Conservation (phyloP, 2,113 vertebrate genomes). For the Corythaeola cristata region DNA sequence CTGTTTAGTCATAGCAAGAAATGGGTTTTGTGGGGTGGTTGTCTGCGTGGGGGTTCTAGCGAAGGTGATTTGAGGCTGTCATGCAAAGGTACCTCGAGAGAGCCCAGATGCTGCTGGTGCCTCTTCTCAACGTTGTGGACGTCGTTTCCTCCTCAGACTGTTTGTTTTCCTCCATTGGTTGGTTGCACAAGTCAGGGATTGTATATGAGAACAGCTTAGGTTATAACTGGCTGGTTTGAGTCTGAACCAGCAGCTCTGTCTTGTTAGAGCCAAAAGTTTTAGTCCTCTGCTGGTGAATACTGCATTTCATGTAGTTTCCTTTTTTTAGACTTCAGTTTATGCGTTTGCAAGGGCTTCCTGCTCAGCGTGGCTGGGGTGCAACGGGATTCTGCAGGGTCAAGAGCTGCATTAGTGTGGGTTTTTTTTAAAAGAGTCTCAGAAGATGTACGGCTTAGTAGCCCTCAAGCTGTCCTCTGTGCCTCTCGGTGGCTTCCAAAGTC, state of each 20-base stretch:
- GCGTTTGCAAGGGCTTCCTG: background rate
- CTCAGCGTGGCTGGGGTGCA: background rate
- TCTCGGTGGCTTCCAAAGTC: background rate
- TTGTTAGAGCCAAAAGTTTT: background rate
- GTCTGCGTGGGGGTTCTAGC: background rate
- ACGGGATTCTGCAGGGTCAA: background rate
- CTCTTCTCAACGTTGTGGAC: rapidly evolving
- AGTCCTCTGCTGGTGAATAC: background rate
- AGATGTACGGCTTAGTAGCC: background rate
- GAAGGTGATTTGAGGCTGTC: rapidly evolving
- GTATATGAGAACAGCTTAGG: background rate
- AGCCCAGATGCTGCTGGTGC: background rate
- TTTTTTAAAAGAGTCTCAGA: background rate
- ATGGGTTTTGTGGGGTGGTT: background rate
- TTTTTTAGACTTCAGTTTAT: background rate
- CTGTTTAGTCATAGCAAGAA: background rate
- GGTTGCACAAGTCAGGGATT: background rate
- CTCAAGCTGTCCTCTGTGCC: background rate
- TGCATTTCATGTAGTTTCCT: background rate
- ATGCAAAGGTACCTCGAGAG: rapidly evolving
- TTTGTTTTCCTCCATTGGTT: background rate
- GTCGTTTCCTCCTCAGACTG: too few relatives aligned
- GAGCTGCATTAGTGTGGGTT: rapidly evolving
- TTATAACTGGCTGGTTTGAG: rapidly evolving
- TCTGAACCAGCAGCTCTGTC: background rate